Base-by-base conservation (phyloP, 2,888 invertebrate species). In the Acheta domesticus region DNA sequence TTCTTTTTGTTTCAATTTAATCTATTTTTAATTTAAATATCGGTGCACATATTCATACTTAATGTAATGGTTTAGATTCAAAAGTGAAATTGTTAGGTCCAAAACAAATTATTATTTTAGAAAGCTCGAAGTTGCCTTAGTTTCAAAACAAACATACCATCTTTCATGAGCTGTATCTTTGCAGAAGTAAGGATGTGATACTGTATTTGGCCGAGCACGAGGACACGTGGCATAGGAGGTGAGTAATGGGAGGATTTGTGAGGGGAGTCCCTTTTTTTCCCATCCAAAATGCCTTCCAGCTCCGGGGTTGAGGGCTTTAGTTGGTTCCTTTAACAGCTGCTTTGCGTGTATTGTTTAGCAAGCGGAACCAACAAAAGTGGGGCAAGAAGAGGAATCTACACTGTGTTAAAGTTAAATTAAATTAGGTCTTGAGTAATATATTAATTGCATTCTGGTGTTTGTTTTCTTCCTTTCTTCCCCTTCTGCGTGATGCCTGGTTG, bases 401-500 rank as follows among this genome's bases (percentile, higher is more conserved):
- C 77, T 80, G 48, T 75, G 20, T 50, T 75, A 19, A 75, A 80
- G 50, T 20, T 50, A 74, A 36, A 36, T 36, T 48, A 80, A 75
- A 75, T 23, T 77, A n/a, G 49, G 12, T 80, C 23, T 77, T 74
- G 76, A 62, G 48, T 73, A 80, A 79, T 49, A 62, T 82, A 87
- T 87, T 88, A 88, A 88, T 88, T 86, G 86, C 75, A 79, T 80
- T 81, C 80, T 78, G 80, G 80, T 83, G 82, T 87, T 84, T 87
- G 84, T 87, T 87, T 87, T 84, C 85, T 84, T 85, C 84, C 80
- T 80, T 84, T 85, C 85, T 85, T 85, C 85, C 86, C 85, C 85
- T 85, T 86, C 82, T 80, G 75, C 81, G 81, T 82, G 82, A 82
- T 83, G 81, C 79, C 82, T 81, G 81, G 80, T 81, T 82, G 79